Conservation (phyloP, 2,797 vertebrate genomes). For the Girardinus metallicus region DNA sequence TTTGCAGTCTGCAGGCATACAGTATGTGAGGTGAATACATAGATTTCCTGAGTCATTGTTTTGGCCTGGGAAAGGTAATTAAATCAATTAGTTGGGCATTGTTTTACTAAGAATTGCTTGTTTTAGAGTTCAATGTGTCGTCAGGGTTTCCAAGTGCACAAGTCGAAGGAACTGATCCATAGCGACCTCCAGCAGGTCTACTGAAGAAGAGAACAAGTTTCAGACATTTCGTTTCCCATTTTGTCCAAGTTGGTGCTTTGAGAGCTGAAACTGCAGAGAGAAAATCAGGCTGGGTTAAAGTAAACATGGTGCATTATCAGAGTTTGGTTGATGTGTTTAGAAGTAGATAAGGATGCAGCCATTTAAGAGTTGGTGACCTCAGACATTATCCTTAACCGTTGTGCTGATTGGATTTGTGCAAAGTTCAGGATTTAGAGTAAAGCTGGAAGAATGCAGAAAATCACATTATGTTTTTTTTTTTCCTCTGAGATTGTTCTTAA, state of each 20-base stretch:
- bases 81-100: background rate
- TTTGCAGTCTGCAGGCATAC: background rate
- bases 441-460: background rate
- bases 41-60: background rate
- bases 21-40: background rate
- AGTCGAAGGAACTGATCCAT: background rate
- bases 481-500: background rate
- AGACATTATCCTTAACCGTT: background rate
- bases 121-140: slow-evolving; percentile 5
- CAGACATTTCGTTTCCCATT: background rate
- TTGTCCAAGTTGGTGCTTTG: background rate
- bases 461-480: background rate
- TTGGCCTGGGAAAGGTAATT: background rate
- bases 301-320: background rate
- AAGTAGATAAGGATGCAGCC: background rate
- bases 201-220: background rate
- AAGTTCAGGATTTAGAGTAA: background rate
- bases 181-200: background rate
- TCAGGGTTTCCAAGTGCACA: background rate
- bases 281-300: background rate
- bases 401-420: background rate
- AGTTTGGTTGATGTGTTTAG: background rate
- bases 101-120: background rate
- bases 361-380: background rate
- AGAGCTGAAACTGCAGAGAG: background rate